These are phyloP conservation scores for Empis livida DNA, from an alignment of 2,888 invertebrate genomes.

Conservation along the genomic window DNA sequence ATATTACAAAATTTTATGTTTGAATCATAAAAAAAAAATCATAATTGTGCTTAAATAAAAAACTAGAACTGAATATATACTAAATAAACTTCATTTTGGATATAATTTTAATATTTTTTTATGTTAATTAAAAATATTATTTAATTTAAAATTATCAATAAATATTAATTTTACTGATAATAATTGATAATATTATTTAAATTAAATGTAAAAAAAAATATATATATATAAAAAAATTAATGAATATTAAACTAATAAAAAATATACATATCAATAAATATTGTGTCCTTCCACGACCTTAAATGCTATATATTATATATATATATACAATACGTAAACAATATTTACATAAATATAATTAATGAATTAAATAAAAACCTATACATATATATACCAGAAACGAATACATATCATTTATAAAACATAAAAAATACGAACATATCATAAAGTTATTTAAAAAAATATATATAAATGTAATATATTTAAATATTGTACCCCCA, in stretches of 20 bases:
- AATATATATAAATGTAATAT: neutral
- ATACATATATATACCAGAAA: neutral
- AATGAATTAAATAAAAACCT: neutral
- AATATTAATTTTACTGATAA: no score
- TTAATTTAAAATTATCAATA: no score
- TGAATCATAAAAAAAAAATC: no score
- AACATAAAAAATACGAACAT: slow-evolving; percentile 7
- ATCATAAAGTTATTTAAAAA: slow-evolving; percentile 7
- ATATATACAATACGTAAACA: neutral
- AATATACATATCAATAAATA: slow-evolving; percentile 2
- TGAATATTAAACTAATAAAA: slow-evolving; percentile 5
- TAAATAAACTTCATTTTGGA: no score
- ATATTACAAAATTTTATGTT: no score
- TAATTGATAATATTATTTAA: no score
- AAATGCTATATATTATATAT: slow-evolving; percentile 8
- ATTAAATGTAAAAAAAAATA: slow-evolving; percentile 6
- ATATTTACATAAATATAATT: slow-evolving; percentile 1
- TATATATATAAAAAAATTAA: slow-evolving; percentile 6
- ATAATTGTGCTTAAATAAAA: neutral
- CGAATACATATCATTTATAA: neutral
- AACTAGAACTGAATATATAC: slow-evolving; percentile 2
- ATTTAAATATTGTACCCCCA: neutral
- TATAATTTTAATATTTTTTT: no score
- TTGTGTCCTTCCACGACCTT: slow-evolving; percentile 13
- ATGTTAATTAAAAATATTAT: no score